A percentile compares a stretch with the other conserved stretches of the same genome.
Conservation (phyloP, 2,113 vertebrate species). For the Pterocles burchelli region DNA sequence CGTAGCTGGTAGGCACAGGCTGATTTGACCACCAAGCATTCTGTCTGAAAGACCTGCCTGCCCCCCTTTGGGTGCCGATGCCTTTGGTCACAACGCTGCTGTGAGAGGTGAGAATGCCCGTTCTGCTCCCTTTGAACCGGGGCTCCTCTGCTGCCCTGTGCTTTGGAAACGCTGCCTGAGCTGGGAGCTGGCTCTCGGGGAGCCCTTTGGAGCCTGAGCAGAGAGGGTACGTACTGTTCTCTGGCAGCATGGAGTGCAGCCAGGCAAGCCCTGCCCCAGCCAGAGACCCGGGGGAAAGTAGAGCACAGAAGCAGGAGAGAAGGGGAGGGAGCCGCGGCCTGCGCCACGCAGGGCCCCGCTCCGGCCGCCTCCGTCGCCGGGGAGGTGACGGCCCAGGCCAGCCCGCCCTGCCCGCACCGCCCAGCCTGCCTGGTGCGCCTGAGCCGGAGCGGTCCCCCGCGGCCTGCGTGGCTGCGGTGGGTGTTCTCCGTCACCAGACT, state of each 20-base stretch:
- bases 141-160: not conserved
- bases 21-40: not conserved
- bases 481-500: too few relatives aligned
- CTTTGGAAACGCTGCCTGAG: not conserved
- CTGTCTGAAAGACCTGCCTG: not conserved
- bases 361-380: rapidly evolving
- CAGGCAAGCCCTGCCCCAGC: not conserved
- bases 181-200: not conserved
- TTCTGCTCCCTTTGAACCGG: not conserved
- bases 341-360: rapidly evolving
- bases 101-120: not conserved
- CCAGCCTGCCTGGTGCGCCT: not conserved
- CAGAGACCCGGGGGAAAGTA: not conserved
- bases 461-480: rapidly evolving
- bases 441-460: not conserved
- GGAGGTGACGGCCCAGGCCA: not conserved
- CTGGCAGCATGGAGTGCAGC: rapidly evolving
- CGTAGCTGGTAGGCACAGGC: rapidly evolving
- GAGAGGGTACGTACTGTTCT: not conserved
- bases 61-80: not conserved
- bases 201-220: not conserved
- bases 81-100: not conserved
- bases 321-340: not conserved
- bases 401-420: rapidly evolving
- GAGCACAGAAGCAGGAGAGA: not conserved